Evolutionary conservation across 2,113 vertebrate genomes (phyloP).

Genomic region (Macrotus californicus): DNA sequence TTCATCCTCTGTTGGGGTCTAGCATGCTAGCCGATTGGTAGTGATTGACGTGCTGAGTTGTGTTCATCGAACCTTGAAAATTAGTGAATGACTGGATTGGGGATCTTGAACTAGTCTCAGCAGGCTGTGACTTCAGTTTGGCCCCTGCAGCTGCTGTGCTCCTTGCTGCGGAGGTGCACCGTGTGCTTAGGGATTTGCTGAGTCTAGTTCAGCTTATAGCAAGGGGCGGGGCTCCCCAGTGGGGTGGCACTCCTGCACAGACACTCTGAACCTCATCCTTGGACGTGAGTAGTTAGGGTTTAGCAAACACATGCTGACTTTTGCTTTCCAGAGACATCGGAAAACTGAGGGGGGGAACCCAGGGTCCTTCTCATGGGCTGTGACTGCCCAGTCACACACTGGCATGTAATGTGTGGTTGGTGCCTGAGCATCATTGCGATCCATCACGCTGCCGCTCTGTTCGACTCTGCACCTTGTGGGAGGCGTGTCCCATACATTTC

Average conservation of each 20-base stretch:
- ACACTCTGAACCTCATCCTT: fast-evolving
- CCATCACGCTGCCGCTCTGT: fast-evolving
- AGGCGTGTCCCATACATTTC: fast-evolving
- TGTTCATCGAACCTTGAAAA: not conserved
- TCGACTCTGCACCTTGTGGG: fast-evolving
- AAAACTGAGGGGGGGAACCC: not conserved
- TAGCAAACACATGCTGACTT: fast-evolving
- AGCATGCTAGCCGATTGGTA: not conserved
- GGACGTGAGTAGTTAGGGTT: fast-evolving
- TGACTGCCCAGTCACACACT: not conserved
- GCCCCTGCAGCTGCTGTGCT: not conserved
- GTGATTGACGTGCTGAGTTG: fast-evolving
- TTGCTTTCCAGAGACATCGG: not conserved
- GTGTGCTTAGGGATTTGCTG: not conserved
- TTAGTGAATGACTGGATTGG: not conserved
- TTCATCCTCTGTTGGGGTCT: fast-evolving
- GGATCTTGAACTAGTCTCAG: fast-evolving
- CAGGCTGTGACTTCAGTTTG: not conserved
- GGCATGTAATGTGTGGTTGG: fast-evolving
- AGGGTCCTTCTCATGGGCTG: fast-evolving
- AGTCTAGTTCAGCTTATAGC: fast-evolving
- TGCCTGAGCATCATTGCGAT: fast-evolving
- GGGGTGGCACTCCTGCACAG: fast-evolving
- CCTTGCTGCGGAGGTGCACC: fast-evolving
- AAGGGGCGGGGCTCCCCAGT: fast-evolving